phyloP scores from a whole-genome alignment of 2,113 vertebrate genomes.

The Arizona elegans region DNA sequence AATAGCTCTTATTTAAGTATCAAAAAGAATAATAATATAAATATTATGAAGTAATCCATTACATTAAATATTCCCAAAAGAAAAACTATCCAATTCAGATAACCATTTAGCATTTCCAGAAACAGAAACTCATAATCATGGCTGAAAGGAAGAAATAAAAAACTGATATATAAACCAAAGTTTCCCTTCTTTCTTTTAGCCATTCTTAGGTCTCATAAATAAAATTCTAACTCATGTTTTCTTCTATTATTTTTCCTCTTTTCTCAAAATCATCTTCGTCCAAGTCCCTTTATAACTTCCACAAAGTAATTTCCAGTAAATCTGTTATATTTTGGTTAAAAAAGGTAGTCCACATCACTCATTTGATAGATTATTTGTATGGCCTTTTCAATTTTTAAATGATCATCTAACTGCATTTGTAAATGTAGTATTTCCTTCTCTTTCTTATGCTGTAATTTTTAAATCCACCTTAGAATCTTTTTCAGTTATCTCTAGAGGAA shows the following conservation, averaged over 20 bases:
- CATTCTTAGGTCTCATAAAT: neutral
- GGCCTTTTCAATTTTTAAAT: neutral
- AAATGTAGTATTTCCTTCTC: neutral
- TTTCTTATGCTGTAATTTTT: neutral
- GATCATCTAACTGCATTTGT: neutral
- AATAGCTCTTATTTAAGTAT: too few species aligned
- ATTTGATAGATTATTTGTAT: neutral
- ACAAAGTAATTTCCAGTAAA: neutral
- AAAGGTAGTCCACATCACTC: neutral
- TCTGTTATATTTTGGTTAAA: neutral
- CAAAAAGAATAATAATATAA: too few species aligned
- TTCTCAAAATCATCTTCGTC: neutral
- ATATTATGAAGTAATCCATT: too few species aligned
- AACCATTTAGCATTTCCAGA: too few species aligned
- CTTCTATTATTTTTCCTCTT: neutral
- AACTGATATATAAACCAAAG: too few species aligned
- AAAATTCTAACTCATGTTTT: neutral
- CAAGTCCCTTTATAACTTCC: neutral
- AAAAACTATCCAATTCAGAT: too few species aligned
- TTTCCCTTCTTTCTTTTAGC: neutral
- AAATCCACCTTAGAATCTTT: neutral
- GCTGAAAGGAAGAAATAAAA: too few species aligned
- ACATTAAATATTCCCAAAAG: too few species aligned
- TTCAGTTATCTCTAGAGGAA: neutral
- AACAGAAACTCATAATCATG: too few species aligned